Evolutionary conservation across 2,113 vertebrate genomes (phyloP).

Genomic region (Siphamia tubifer): DNA sequence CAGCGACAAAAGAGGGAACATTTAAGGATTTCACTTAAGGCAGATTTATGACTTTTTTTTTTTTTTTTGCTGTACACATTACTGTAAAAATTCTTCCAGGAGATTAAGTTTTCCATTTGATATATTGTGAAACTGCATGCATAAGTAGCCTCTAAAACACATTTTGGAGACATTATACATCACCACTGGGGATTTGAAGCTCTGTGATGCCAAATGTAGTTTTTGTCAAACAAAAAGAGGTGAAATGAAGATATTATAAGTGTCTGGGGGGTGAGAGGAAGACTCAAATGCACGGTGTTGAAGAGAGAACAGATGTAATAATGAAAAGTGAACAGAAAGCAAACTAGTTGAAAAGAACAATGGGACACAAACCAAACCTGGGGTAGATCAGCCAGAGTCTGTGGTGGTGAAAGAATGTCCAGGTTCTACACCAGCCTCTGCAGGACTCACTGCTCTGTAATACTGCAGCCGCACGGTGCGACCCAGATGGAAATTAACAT

Average conservation of each 20-base stretch:
- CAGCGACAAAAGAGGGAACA: conserved; percentile 37
- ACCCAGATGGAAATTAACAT: no score
- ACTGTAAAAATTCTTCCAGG: not conserved
- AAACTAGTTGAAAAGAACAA: no score
- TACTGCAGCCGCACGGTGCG: no score
- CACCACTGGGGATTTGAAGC: not conserved
- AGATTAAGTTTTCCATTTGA: not conserved
- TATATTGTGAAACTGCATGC: not conserved
- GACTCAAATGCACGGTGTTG: conserved; percentile 1
- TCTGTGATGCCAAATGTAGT: not conserved
- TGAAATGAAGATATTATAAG: not conserved
- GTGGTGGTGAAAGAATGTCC: no score
- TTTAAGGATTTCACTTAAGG: conserved; percentile 15
- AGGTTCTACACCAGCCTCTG: no score
- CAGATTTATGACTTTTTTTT: conserved; percentile 26
- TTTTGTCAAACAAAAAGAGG: not conserved
- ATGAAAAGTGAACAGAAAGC: no score
- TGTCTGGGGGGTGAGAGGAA: no score
- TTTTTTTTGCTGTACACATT: conserved; percentile 10
- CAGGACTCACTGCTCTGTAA: no score
- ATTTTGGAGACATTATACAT: not conserved
- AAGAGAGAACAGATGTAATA: no score
- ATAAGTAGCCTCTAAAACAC: not conserved
- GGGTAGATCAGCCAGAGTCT: no score
- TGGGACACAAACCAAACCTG: no score